phyloP scores from a whole-genome alignment of 1,140 invertebrate genomes.

The Lineus longissimus region DNA sequence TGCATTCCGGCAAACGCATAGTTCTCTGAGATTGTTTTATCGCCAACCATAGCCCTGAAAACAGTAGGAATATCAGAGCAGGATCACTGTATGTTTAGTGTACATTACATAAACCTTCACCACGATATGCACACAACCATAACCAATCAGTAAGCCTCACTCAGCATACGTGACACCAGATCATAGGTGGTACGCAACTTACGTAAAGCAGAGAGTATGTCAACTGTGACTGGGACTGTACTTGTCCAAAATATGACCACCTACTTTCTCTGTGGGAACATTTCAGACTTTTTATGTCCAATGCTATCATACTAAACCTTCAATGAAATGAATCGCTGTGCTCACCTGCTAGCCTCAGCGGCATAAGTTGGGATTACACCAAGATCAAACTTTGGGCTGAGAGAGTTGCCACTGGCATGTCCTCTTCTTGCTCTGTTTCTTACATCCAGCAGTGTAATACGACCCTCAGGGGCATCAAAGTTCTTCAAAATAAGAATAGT shows the following conservation, averaged over 20 bases:
- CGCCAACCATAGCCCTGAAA: constrained; percentile 54
- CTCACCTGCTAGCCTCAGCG: constrained; percentile 58
- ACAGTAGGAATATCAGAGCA: background rate
- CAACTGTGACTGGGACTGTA: no score
- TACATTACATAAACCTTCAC: background rate
- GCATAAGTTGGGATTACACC: constrained; percentile 51
- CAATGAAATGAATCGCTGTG: no score
- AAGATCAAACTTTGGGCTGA: constrained; percentile 42
- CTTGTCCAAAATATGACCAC: no score
- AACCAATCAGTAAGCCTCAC: background rate
- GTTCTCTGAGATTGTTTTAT: constrained; percentile 71
- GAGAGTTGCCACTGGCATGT: constrained; percentile 35
- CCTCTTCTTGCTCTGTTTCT: constrained; percentile 28
- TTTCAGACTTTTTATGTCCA: background rate
- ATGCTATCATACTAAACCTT: no score
- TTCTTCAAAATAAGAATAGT: constrained; percentile 31
- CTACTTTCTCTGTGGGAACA: no score
- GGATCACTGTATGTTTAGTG: background rate
- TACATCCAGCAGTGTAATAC: constrained; percentile 29
- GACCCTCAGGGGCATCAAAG: constrained; percentile 39
- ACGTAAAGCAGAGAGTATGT: no score
- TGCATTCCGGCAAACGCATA: constrained; percentile 82
- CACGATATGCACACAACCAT: background rate
- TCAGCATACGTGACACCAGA: background rate
- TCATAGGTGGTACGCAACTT: no score